Evolutionary conservation across 2,797 vertebrate species (phyloP).

Genomic region (Enteromius mattozi): DNA sequence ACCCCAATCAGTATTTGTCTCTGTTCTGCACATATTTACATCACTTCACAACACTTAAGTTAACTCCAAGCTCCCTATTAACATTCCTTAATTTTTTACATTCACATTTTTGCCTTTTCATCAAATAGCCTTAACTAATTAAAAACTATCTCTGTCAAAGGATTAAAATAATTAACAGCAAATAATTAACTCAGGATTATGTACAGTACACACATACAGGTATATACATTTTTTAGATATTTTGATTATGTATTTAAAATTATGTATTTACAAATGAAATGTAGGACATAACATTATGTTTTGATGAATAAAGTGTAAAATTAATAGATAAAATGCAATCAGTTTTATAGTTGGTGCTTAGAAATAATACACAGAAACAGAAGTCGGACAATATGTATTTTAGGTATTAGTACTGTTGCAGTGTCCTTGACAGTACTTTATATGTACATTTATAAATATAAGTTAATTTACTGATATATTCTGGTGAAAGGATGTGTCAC

Average conservation of each 20-base stretch:
- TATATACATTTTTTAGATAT: not conserved
- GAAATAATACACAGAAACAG: not conserved
- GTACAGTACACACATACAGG: not conserved
- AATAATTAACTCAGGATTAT: slow-evolving; percentile 4
- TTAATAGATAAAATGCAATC: not conserved
- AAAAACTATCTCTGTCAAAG: slow-evolving; percentile 9
- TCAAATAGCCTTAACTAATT: not conserved
- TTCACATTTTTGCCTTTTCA: not conserved
- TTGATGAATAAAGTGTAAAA: not conserved
- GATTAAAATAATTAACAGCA: not conserved
- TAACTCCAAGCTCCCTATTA: not conserved
- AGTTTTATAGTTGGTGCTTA: not conserved
- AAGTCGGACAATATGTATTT: not conserved
- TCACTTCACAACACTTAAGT: not conserved
- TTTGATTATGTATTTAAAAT: not conserved
- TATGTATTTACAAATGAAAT: not conserved
- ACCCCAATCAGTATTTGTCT: not conserved
- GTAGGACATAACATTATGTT: not conserved
- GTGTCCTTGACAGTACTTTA: not conserved
- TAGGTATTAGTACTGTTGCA: not conserved
- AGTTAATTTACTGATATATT: not conserved
- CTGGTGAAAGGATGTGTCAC: not conserved
- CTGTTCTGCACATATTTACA: not conserved
- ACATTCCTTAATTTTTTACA: not conserved
- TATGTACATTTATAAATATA: not conserved